Percentiles rank a stretch among this genome's conserved stretches.
These are phyloP conservation scores for Atrichornis clamosus DNA, from an alignment of 2,113 vertebrate species.

Conservation along the genomic window DNA sequence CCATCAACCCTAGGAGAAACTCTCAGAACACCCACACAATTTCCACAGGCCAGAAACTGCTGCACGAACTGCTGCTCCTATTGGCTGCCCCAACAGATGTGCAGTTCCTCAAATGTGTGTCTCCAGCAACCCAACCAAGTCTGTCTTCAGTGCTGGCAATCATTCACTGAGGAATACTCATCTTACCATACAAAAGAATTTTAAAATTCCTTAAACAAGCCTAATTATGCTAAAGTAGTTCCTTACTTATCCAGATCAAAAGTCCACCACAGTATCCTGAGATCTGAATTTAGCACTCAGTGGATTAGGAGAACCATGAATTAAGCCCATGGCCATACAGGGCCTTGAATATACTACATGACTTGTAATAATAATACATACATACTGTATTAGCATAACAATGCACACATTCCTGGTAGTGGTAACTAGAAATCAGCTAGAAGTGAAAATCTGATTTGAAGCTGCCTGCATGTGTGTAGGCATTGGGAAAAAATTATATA, in stretches of 20 bases:
- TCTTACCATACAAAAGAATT: neutral
- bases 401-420: neutral
- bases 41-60: neutral
- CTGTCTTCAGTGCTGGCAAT: neutral
- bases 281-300: neutral
- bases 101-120: neutral
- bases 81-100: neutral
- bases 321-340: neutral
- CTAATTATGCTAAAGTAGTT: neutral
- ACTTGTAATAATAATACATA: neutral
- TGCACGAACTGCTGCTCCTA: neutral
- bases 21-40: neutral
- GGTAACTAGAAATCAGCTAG: neutral
- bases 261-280: neutral
- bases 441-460: neutral
- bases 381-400: neutral
- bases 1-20: neutral
- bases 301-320: neutral
- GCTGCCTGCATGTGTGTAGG: neutral
- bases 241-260: neutral
- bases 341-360: neutral
- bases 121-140: neutral
- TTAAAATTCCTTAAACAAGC: neutral
- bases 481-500: neutral
- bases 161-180: neutral